Evolutionary conservation across 2,797 vertebrate species (phyloP).

Genomic region (Bufotes viridis): DNA sequence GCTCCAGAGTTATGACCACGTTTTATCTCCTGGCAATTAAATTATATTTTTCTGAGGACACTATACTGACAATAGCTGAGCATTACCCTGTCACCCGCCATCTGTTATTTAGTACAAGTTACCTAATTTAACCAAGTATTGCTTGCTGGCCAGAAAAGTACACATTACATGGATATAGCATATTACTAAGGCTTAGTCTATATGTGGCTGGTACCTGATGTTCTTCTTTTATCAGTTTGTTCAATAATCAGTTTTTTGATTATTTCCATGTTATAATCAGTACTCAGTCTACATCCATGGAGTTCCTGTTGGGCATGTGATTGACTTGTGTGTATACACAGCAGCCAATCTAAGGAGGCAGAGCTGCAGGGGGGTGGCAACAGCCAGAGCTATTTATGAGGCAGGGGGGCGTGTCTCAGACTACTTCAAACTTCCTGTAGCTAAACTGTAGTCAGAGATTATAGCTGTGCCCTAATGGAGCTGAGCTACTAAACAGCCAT

Average conservation of each 20-base stretch:
- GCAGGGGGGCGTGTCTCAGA: neutral
- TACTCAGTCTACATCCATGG: neutral
- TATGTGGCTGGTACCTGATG: neutral
- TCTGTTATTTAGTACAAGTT: neutral
- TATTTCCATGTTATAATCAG: neutral
- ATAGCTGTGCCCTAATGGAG: neutral
- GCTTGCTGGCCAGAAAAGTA: neutral
- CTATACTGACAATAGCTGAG: neutral
- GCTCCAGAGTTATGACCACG: slow-evolving; percentile 13
- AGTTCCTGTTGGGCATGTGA: neutral
- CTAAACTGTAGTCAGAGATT: neutral
- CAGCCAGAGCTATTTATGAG: neutral
- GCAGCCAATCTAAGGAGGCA: no score
- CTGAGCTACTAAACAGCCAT: neutral
- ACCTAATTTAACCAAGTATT: neutral
- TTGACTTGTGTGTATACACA: neutral
- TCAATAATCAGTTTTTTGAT: no score
- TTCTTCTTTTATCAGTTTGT: no score
- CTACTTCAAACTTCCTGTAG: neutral
- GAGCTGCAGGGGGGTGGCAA: neutral
- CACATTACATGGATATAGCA: neutral
- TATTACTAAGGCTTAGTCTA: neutral
- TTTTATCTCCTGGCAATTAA: slow-evolving; percentile 32
- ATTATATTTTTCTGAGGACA: neutral
- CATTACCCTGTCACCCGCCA: neutral